Base-by-base conservation (phyloP, 2,113 vertebrate species). In the Ranitomeya imitator region DNA sequence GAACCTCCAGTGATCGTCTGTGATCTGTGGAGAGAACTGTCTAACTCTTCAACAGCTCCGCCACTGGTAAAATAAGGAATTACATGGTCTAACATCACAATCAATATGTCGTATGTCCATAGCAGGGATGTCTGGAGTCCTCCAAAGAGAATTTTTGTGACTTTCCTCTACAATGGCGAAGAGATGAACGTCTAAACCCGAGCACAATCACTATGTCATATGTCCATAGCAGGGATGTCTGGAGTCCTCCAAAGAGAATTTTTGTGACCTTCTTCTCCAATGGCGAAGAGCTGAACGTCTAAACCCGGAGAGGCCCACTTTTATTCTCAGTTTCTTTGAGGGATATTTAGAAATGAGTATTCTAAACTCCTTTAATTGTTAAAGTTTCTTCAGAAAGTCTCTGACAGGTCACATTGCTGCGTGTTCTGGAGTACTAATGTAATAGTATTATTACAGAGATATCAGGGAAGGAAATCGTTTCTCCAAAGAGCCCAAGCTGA, bases 401-500 rank as follows among this genome's bases (percentile, higher is more conserved):
- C 18, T 31, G 12, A 18, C n/a, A 31, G 2, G 11, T 26, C 79
- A 37, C 18, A 26, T 52, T 83, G 10, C 63, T 83, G 60, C 26
- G 61, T 19, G 18, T 23, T 19, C 37, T 1, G 19, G 23, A 23
- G 61, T 45, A 83, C 26, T 54, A 83, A 69, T 83, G 9, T 52
- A 83, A 67, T 52, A 23, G 63, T 21, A 52, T 83, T 52, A 65
- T 67, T 61, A 83, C 31, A n/a, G 45, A 67, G 59, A 83, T 31
- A 52, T 82, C n/a, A 83, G 67, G 37, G 37, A 67, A 57, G 61
- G 60, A 83, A 45, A 65, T 83, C 9, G 21, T 83, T 61, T 52
- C 51, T 67, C 60, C 63, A 67, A 83, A 76, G 73, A 76, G n/a
- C 23, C 15, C 26, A 61, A 61, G 59, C 57, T 26, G 79, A 14